Evolutionary conservation across 2,113 vertebrate species (phyloP).

Genomic region (Oxygymnocypris stewartii): DNA sequence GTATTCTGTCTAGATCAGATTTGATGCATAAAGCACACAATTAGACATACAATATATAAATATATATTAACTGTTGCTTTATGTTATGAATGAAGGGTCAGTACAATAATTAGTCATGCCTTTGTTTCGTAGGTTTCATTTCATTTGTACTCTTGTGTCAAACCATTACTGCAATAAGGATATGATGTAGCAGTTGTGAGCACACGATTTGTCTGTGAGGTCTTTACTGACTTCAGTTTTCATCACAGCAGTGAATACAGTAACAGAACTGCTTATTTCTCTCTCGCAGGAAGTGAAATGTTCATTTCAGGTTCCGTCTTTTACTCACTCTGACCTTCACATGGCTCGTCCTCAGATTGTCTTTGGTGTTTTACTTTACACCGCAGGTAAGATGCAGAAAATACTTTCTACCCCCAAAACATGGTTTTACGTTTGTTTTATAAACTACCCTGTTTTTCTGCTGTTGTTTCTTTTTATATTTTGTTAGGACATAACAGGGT

Average conservation of each 20-base stretch:
- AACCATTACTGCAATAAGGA: no score
- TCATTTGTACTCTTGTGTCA: no score
- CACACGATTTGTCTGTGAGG: neutral
- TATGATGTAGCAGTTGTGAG: neutral
- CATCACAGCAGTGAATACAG: neutral
- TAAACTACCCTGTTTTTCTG: no score
- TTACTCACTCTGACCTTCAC: neutral
- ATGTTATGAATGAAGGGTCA: no score
- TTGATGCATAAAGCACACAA: no score
- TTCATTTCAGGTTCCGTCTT: constrained; percentile 2
- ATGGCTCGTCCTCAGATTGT: neutral
- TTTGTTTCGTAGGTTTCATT: no score
- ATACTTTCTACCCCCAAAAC: neutral
- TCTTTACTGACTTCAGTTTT: neutral
- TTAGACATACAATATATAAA: no score
- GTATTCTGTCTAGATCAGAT: no score
- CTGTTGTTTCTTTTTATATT: no score
- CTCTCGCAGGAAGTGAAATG: neutral
- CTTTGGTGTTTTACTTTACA: neutral
- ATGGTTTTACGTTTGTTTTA: neutral
- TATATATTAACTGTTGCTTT: no score
- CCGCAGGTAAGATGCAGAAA: neutral
- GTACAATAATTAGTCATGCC: no score
- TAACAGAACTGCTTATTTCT: neutral
- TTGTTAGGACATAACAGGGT: no score